Evolutionary conservation across 2,797 vertebrate species (phyloP).

Genomic region (Acrossocheilus wenchowensis): DNA sequence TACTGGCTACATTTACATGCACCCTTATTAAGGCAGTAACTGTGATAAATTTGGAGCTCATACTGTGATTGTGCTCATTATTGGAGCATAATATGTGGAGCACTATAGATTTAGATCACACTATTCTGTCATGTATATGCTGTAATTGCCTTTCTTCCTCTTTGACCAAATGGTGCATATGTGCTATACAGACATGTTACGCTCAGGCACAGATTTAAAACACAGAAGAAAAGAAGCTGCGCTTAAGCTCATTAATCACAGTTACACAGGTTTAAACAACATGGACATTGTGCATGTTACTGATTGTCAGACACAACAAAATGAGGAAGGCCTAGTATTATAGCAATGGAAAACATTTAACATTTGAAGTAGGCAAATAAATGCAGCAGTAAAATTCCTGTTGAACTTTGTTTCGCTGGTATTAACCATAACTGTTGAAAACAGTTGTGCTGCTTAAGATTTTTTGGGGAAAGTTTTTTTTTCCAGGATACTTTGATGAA

Average conservation of each 20-base stretch:
- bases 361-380: no score
- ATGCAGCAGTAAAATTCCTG: neutral
- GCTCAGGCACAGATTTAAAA: neutral
- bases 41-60: neutral
- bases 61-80: neutral
- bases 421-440: neutral
- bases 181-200: neutral
- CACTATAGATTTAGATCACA: conserved; percentile 4
- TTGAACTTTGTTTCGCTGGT: neutral
- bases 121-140: neutral
- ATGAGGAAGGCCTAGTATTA: no score
- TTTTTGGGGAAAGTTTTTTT: neutral
- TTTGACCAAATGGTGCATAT: neutral
- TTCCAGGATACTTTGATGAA: neutral
- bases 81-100: neutral
- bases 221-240: neutral
- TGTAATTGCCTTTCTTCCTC: neutral
- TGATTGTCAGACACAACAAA: no score
- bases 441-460: neutral
- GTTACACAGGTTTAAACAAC: no score
- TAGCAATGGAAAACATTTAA: no score
- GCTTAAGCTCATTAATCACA: neutral
- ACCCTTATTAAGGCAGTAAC: neutral
- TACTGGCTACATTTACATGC: neutral
- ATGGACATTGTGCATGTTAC: no score